phyloP scores from a whole-genome alignment of 1,140 invertebrate species.

The Archegozetes longisetosus region DNA sequence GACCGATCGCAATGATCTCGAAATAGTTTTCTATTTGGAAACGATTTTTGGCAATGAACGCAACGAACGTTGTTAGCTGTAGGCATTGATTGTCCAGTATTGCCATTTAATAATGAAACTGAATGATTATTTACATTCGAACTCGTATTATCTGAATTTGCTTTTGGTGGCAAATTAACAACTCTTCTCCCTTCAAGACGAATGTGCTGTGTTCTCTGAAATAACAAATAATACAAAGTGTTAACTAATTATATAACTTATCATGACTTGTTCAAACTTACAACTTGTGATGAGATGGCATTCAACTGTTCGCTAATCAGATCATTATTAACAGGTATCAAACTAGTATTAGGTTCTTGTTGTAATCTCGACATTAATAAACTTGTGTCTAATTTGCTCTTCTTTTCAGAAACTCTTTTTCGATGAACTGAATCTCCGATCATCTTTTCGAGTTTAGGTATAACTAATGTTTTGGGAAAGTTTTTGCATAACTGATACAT shows the following conservation, averaged over 20 bases:
- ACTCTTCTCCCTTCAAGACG: slow-evolving; percentile 10
- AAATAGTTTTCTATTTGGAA: not conserved
- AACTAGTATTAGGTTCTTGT: no score
- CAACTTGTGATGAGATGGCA: no score
- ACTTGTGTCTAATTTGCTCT: no score
- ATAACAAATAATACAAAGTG: not conserved
- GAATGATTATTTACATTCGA: not conserved
- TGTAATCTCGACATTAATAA: no score
- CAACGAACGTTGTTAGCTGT: no score
- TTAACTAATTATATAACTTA: not conserved
- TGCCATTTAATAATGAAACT: no score
- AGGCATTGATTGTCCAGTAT: no score
- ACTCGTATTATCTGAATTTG: not conserved
- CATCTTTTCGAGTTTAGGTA: not conserved
- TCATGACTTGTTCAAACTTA: no score
- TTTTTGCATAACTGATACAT: not conserved
- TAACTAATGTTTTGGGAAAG: slow-evolving; percentile 5
- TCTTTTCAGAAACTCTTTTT: slow-evolving; percentile 3
- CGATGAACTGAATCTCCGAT: slow-evolving; percentile 4
- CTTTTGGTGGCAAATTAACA: slow-evolving; percentile 8
- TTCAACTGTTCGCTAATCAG: no score
- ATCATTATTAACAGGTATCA: no score
- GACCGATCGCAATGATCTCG: slow-evolving; percentile 1
- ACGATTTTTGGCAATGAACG: slow-evolving; percentile 1
- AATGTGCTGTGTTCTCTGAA: not conserved